These are phyloP conservation scores for Sebastes cheni DNA, from an alignment of 2,797 vertebrate species.

Conservation along the genomic window DNA sequence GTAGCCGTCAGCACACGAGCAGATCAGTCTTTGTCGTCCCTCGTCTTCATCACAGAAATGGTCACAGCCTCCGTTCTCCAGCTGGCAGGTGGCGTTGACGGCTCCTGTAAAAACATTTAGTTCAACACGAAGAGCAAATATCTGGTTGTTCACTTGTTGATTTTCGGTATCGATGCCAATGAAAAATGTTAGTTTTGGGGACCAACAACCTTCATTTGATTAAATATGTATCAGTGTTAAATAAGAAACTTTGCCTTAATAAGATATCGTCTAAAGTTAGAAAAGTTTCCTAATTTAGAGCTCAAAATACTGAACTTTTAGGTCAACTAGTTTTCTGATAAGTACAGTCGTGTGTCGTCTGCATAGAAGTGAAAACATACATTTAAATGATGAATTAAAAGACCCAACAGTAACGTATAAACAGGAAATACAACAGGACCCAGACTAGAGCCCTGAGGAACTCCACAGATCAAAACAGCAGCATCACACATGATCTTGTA, in stretches of 20 bases:
- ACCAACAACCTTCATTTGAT: neutral
- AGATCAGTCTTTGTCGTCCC: constrained; percentile 32
- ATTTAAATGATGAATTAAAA: neutral
- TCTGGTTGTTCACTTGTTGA: too few relatives aligned
- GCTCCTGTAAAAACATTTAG: neutral
- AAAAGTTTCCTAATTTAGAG: neutral
- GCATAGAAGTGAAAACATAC: neutral
- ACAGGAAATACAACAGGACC: neutral
- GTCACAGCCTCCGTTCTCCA: constrained; percentile 81
- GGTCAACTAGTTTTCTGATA: neutral
- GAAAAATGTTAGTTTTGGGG: too few relatives aligned
- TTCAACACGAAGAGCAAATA: too few relatives aligned
- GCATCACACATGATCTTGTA: neutral
- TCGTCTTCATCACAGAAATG: constrained; percentile 77
- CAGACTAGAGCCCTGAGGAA: neutral
- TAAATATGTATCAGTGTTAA: neutral
- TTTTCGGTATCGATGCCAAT: too few relatives aligned
- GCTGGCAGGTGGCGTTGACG: constrained; percentile 59
- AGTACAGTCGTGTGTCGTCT: neutral
- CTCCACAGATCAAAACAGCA: neutral
- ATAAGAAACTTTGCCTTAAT: neutral
- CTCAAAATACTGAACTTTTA: neutral
- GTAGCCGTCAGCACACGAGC: constrained; percentile 81
- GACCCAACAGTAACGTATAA: neutral
- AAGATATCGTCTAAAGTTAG: neutral